A percentile compares a stretch with the other conserved stretches of the same genome.
phyloP scores from a whole-genome alignment of 2,113 vertebrate genomes.

The Dasyornis broadbenti region DNA sequence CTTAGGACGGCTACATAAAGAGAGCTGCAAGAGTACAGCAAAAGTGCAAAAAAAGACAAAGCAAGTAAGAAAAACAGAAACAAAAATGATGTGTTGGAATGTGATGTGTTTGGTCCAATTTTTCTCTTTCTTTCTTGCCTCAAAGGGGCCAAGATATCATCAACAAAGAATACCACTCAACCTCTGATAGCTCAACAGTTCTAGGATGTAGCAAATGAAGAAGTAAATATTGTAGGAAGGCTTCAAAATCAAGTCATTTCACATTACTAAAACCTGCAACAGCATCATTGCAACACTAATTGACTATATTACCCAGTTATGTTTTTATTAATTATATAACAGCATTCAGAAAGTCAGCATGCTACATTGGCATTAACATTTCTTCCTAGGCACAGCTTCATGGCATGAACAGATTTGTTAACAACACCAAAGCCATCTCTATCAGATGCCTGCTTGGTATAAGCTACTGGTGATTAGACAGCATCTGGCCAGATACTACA shows the following conservation, averaged over 20 bases:
- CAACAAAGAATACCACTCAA: not conserved
- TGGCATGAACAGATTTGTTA: not conserved
- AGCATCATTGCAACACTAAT: not conserved
- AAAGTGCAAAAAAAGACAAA: not conserved
- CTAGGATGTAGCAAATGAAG: not conserved
- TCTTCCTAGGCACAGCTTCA: not conserved
- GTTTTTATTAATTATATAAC: not conserved
- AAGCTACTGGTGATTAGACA: not conserved
- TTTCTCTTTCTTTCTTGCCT: not conserved
- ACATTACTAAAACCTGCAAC: not conserved
- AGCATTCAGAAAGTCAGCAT: not conserved
- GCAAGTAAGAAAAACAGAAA: not conserved
- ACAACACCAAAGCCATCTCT: not conserved
- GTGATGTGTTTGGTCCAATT: not conserved
- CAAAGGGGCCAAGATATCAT: not conserved
- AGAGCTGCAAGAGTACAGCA: not conserved
- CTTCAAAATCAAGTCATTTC: not conserved
- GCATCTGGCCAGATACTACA: not conserved
- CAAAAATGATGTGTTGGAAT: not conserved
- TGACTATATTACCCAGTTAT: not conserved
- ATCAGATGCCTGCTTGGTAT: not conserved
- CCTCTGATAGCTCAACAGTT: not conserved
- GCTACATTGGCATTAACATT: not conserved
- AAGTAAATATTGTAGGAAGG: not conserved
- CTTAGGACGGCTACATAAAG: not conserved